Conservation (phyloP, 2,888 invertebrate genomes). For the Dromius quadrimaculatus region DNA sequence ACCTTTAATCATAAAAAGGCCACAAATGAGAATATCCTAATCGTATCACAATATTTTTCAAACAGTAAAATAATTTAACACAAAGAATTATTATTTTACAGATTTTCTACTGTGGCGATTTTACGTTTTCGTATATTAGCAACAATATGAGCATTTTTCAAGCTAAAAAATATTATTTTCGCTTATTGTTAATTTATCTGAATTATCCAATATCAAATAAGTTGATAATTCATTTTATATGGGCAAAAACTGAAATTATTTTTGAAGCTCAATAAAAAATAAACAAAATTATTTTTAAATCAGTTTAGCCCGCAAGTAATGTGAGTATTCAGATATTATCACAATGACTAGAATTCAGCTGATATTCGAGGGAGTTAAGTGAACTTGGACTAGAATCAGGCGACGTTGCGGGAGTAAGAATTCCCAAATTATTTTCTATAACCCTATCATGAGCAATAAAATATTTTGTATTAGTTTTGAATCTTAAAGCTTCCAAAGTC, state of each 20-base stretch:
- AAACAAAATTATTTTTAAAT: slow-evolving; percentile 1
- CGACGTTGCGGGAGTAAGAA: slow-evolving; percentile 62
- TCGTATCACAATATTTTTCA: not conserved
- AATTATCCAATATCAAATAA: too few relatives aligned
- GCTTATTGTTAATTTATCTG: too few relatives aligned
- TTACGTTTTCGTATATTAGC: slow-evolving; percentile 22
- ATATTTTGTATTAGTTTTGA: not conserved
- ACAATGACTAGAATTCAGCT: slow-evolving; percentile 38
- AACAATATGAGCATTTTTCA: slow-evolving; percentile 39
- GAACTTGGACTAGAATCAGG: slow-evolving; percentile 54
- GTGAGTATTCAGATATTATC: slow-evolving; percentile 22
- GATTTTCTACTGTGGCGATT: not conserved
- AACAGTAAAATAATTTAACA: not conserved
- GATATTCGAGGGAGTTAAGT: not conserved
- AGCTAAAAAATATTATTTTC: too few relatives aligned
- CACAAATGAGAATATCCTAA: not conserved
- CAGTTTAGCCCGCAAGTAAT: slow-evolving; percentile 5
- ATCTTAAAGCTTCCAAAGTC: slow-evolving; percentile 13
- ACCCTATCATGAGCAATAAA: not conserved
- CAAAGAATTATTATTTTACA: not conserved
- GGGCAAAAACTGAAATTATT: too few relatives aligned
- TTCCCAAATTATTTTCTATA: slow-evolving; percentile 59
- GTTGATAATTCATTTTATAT: too few relatives aligned
- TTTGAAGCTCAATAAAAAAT: too few relatives aligned
- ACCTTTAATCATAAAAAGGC: slow-evolving; percentile 3